Evolutionary conservation across 2,113 vertebrate species (phyloP), one percentile per base, ranked within the genome.

Genomic region (Podilymbus podiceps): DNA sequence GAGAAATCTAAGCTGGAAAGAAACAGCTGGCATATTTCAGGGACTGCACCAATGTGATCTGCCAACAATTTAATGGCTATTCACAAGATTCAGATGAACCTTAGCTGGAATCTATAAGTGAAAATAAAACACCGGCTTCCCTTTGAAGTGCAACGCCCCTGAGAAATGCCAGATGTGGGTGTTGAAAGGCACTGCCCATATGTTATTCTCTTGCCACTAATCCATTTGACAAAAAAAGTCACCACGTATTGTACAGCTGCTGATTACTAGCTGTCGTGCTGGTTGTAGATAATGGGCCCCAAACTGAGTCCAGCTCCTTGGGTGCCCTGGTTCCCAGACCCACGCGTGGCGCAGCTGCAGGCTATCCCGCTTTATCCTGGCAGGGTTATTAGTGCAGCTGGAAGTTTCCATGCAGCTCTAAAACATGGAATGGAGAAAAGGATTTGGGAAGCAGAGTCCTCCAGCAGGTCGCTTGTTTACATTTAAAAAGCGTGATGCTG

Each of bases 121-220:
- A 78, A 96, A 92, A 93, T 40, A 85, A 94, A 95, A 84, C 30
- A 15, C 28, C 0, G 0, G 53, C 53, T 82, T 92, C n/a, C 73
- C 73, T 95, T 92, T 68, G 56, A 95, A 97, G 80, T 79, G 59
- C 58, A 94, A 66, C 42, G 33, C 71, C 42, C 42, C 67, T 93
- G 85, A 95, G 82, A 83, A 94, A 95, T 88, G 78, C 85, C 90
- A 95, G 78, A 85, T 93, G 89, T 79, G 87, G 89, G 60, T 89
- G 69, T 87, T 89, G 59, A 82, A 95, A 85, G 71, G 78, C 73
- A 38, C 31, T 77, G 75, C 38, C 71, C 46, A 14, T n/a, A 12
- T 59, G 67, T 88, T 74, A 80, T 11, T 89, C 55, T 42, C 81
- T 93, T 82, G 58, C n/a, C 72, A 80, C 67, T 91, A 85, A 89